A percentile compares a stretch with the other conserved stretches of the same genome.
These are phyloP conservation scores for Peribatodes rhomboidaria DNA, from an alignment of 2,888 invertebrate species.

Conservation along the genomic window DNA sequence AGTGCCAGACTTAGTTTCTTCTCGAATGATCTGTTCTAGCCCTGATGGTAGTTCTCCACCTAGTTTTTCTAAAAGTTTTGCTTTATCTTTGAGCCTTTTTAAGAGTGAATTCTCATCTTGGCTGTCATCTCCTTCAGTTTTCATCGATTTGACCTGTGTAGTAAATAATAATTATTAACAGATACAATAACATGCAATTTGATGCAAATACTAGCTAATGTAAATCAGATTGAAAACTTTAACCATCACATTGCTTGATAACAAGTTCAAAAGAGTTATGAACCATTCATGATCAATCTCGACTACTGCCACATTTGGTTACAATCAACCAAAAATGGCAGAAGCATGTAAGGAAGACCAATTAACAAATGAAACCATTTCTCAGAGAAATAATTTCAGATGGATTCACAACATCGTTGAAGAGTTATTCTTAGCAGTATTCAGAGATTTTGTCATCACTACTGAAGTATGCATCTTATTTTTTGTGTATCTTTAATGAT, in stretches of 20 bases:
- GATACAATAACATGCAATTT: neutral
- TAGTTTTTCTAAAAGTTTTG: constrained; percentile 81
- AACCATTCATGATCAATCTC: constrained; percentile 41
- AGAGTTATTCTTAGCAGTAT: constrained; percentile 59
- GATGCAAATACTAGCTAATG: neutral
- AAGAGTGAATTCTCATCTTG: constrained; percentile 74
- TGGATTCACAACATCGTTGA: constrained; percentile 53
- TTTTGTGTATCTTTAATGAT: too few relatives aligned
- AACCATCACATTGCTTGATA: constrained; percentile 73
- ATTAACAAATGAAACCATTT: constrained; percentile 24
- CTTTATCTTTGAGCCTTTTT: constrained; percentile 80
- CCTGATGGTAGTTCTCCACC: constrained; percentile 84
- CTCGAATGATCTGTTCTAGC: constrained; percentile 77
- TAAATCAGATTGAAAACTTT: constrained; percentile 85
- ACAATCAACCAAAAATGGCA: constrained; percentile 51
- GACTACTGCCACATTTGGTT: constrained; percentile 51
- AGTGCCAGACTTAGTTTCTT: constrained; percentile 60
- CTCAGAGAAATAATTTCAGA: constrained; percentile 51
- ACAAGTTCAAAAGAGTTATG: constrained; percentile 57
- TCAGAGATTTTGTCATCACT: constrained; percentile 56
- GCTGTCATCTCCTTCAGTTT: constrained; percentile 65
- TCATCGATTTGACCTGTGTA: constrained; percentile 51
- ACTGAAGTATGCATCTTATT: too few relatives aligned
- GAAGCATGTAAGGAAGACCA: constrained; percentile 48
- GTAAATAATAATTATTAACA: neutral